Conservation (phyloP, 2,888 invertebrate genomes). For the Plemyria rubiginata region DNA sequence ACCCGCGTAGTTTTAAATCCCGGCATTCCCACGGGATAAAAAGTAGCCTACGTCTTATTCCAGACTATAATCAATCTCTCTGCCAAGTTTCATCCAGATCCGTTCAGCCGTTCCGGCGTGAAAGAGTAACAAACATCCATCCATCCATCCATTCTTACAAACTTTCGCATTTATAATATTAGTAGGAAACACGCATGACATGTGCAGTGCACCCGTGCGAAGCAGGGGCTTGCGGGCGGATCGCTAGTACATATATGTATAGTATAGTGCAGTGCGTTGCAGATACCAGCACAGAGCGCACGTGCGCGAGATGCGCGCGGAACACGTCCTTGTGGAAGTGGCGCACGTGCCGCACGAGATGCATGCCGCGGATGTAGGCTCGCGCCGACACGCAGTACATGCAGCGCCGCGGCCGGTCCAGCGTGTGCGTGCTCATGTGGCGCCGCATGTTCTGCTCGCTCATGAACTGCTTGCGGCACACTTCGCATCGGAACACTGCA, state of each 20-base stretch:
- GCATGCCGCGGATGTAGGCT: constrained; percentile 92
- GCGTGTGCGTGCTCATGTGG: constrained; percentile 89
- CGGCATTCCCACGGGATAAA: too few relatives aligned
- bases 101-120: too few relatives aligned
- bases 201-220: too few relatives aligned
- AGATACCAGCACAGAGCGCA: constrained; percentile 57
- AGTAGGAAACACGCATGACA: too few relatives aligned
- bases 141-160: too few relatives aligned
- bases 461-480: constrained; percentile 88
- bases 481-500: constrained; percentile 66
- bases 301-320: constrained; percentile 69
- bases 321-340: constrained; percentile 88
- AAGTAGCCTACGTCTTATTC: too few relatives aligned
- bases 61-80: too few relatives aligned
- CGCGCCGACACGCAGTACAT: constrained; percentile 88
- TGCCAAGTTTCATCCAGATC: too few relatives aligned
- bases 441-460: constrained; percentile 88
- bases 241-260: not conserved
- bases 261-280: not conserved
- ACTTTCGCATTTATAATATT: too few relatives aligned
- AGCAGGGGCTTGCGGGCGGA: too few relatives aligned
- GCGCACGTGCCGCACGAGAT: constrained; percentile 91
- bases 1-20: too few relatives aligned
- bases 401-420: constrained; percentile 91
- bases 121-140: too few relatives aligned